A percentile compares a stretch with the other conserved stretches of the same genome.
Evolutionary conservation across 2,797 vertebrate species (phyloP).

Genomic region (Pseudopleuronectes americanus): DNA sequence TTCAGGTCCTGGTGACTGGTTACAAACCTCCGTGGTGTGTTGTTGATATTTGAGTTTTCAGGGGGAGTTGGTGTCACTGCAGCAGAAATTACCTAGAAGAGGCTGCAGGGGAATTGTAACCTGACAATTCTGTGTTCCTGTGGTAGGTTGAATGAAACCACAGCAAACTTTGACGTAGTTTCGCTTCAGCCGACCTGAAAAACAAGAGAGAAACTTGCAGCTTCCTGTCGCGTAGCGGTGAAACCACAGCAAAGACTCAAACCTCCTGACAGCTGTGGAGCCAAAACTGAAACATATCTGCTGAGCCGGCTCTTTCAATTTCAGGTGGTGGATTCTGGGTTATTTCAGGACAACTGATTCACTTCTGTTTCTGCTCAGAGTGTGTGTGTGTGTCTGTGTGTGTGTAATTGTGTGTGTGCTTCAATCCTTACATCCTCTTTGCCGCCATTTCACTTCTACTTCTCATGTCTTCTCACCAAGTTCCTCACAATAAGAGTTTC

Average conservation of each 20-base stretch:
- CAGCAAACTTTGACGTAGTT: constrained; percentile 45
- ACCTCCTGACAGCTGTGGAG: constrained; percentile 55
- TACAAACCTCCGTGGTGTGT: neutral
- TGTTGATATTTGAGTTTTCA: neutral
- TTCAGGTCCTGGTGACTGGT: neutral
- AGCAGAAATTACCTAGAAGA: neutral
- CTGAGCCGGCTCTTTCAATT: constrained; percentile 6
- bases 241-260: constrained; percentile 55
- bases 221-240: constrained; percentile 35
- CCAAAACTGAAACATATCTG: constrained; percentile 60
- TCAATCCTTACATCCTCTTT: too few species aligned
- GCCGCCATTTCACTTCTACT: too few species aligned
- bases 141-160: constrained; percentile 41
- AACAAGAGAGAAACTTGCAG: constrained; percentile 26
- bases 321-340: constrained; percentile 26
- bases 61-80: too few species aligned
- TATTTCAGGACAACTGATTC: constrained; percentile 9
- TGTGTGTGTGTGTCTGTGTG: too few species aligned
- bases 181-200: constrained; percentile 19
- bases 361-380: constrained; percentile 18
- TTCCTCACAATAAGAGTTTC: too few species aligned
- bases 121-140: constrained; percentile 23
- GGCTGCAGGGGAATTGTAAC: neutral
- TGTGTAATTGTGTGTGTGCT: too few species aligned
- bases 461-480: too few species aligned